A percentile compares a stretch with the other conserved stretches of the same genome.
Conservation (phyloP, 1,140 invertebrate genomes). For the Diachasma alloeum region DNA sequence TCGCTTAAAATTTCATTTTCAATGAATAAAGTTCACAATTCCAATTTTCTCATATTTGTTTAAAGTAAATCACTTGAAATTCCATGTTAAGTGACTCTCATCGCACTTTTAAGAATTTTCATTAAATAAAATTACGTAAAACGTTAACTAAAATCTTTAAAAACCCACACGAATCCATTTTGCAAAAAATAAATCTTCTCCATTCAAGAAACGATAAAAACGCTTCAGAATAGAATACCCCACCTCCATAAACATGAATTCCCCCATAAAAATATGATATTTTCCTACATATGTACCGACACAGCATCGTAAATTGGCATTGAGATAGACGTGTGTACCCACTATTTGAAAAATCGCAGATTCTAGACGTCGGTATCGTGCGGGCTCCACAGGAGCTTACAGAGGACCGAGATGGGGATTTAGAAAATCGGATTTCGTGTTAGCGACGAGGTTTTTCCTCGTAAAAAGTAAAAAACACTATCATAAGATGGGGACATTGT, state of each 20-base stretch:
- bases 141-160: no score
- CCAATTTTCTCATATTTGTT: no score
- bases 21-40: no score
- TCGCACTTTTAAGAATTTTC: no score
- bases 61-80: no score
- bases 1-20: no score
- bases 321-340: not conserved
- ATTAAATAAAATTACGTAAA: no score
- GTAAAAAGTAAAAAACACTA: slow-evolving; percentile 7
- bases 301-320: not conserved
- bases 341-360: slow-evolving; percentile 1
- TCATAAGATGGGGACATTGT: not conserved
- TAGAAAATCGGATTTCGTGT: slow-evolving; percentile 32
- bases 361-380: not conserved
- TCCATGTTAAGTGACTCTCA: no score
- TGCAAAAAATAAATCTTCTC: no score
- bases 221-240: no score
- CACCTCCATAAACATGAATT: not conserved
- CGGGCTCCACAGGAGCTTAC: not conserved
- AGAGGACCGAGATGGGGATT: slow-evolving; percentile 19
- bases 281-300: not conserved
- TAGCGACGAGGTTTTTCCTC: slow-evolving; percentile 11
- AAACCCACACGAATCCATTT: no score
- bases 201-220: no score
- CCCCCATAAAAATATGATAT: not conserved